phyloP scores from a whole-genome alignment of 2,888 invertebrate species.

The Taphrorychus bicolor region DNA sequence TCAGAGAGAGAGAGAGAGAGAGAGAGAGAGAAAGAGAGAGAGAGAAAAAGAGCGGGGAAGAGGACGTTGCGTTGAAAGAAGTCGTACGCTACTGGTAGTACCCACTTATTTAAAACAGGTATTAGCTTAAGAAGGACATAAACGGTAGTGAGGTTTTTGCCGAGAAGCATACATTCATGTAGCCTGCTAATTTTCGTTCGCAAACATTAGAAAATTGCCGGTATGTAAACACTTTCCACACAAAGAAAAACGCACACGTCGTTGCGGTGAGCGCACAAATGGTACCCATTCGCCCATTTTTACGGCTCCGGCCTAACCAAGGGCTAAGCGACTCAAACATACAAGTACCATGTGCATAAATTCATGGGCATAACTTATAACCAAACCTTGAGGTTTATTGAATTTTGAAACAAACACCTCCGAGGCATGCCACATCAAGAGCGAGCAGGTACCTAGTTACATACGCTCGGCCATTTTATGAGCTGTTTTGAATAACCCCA shows the following conservation, averaged over 20 bases:
- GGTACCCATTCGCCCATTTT: neutral
- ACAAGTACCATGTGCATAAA: neutral
- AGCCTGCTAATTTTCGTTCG: conserved; percentile 30
- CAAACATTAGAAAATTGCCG: conserved; percentile 25
- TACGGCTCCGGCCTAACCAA: too few species aligned
- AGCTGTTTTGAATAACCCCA: conserved; percentile 11
- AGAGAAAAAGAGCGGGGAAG: too few species aligned
- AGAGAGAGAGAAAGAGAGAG: too few species aligned
- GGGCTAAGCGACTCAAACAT: neutral
- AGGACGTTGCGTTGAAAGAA: too few species aligned
- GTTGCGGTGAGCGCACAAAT: neutral
- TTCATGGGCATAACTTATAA: neutral
- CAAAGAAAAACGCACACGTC: conserved; percentile 5
- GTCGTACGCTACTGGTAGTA: conserved; percentile 15
- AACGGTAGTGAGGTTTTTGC: conserved; percentile 37
- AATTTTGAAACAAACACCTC: conserved; percentile 10
- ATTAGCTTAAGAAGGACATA: conserved; percentile 36
- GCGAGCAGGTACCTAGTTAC: conserved; percentile 17
- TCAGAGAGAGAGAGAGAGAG: too few species aligned
- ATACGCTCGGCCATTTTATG: conserved; percentile 16
- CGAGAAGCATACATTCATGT: conserved; percentile 28
- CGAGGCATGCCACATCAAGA: neutral
- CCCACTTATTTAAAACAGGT: conserved; percentile 36
- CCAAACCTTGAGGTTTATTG: conserved; percentile 7
- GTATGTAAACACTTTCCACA: conserved; percentile 19